Evolutionary conservation across 2,797 vertebrate genomes (phyloP).

Genomic region (Tenualosa ilisha): DNA sequence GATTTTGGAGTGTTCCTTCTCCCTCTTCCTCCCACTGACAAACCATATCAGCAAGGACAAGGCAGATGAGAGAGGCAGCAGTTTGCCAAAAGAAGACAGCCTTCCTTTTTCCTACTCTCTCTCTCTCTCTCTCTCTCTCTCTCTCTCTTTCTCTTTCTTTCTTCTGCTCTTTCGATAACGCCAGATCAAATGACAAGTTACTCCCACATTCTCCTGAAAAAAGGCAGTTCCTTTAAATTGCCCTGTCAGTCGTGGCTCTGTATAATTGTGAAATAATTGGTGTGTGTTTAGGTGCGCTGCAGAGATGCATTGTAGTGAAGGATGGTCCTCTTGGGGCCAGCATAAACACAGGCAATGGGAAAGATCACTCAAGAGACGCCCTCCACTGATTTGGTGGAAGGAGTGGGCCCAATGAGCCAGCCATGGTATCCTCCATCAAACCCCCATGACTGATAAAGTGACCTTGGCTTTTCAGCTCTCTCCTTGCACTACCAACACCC

Average conservation of each 20-base stretch:
- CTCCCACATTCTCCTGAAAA: background rate
- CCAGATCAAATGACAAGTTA: background rate
- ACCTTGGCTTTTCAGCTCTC: background rate
- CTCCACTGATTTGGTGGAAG: background rate
- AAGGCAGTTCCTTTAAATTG: background rate
- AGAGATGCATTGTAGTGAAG: background rate
- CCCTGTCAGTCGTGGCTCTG: background rate
- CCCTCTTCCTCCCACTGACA: background rate
- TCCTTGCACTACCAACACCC: background rate
- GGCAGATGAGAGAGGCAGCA: background rate
- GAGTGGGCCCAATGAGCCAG: background rate
- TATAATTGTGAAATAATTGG: slow-evolving; percentile 3
- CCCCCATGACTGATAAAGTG: background rate
- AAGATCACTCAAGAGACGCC: background rate
- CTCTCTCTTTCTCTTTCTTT: background rate
- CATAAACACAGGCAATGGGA: background rate
- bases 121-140: background rate
- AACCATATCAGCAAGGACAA: background rate
- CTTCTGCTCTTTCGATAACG: background rate
- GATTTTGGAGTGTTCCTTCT: background rate
- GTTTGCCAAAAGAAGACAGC: background rate
- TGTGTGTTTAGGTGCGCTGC: background rate
- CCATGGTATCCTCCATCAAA: background rate
- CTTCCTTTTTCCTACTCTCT: background rate
- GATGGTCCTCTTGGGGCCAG: background rate